Percentiles rank a stretch among this genome's conserved stretches.
These are phyloP conservation scores for Papilio glaucus DNA, from an alignment of 1,140 invertebrate genomes.

Conservation along the genomic window DNA sequence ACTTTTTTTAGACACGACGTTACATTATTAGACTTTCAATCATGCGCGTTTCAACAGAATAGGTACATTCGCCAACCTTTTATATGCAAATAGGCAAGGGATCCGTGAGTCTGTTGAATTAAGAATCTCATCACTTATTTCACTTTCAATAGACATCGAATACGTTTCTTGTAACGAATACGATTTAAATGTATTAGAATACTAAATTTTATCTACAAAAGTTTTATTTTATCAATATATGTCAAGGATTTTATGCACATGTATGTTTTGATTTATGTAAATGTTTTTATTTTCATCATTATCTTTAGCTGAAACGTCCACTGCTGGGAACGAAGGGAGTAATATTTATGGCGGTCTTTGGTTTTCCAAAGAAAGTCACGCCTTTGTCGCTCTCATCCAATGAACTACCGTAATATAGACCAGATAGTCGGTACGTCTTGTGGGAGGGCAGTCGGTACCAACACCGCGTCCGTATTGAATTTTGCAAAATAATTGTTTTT, in stretches of 20 bases:
- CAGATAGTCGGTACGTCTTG: too few species aligned
- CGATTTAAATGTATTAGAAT: slow-evolving; percentile 24
- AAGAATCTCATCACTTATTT: slow-evolving; percentile 35
- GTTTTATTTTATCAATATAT: background rate
- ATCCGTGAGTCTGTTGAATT: slow-evolving; percentile 26
- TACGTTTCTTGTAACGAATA: slow-evolving; percentile 32
- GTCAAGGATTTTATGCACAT: background rate
- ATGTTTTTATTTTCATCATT: too few species aligned
- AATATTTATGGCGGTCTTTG: too few species aligned
- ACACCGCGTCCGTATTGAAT: too few species aligned
- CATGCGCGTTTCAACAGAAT: background rate
- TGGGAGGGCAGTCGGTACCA: too few species aligned
- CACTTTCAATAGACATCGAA: slow-evolving; percentile 32
- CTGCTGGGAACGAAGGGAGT: too few species aligned
- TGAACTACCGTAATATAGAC: too few species aligned
- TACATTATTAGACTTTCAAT: slow-evolving; percentile 12
- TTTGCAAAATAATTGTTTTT: too few species aligned
- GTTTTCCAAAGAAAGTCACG: too few species aligned
- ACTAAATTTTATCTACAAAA: background rate
- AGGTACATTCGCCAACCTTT: slow-evolving; percentile 27
- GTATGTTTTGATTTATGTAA: background rate
- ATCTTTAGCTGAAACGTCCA: too few species aligned
- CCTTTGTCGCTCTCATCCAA: too few species aligned
- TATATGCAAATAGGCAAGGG: slow-evolving; percentile 34
- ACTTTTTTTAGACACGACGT: background rate